Base-by-base conservation (phyloP, 2,888 invertebrate species). In the Tethea ocularis region DNA sequence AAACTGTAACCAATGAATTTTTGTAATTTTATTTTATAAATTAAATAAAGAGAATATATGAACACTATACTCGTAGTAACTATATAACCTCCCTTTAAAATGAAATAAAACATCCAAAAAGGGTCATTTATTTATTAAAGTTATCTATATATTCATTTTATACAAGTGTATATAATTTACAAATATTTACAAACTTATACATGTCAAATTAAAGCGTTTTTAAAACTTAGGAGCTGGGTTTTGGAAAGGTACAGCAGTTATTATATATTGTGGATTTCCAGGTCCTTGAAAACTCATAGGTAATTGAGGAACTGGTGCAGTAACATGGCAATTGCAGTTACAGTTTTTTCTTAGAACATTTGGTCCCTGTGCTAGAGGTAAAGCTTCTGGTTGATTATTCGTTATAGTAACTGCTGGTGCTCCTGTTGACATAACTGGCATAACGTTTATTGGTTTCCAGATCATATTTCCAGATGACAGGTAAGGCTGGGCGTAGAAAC, bases 401-500 rank as follows among this genome's bases (percentile, higher is more conserved):
- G 68, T 5, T 29, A 72, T 56, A 23, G 71, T 29, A 1, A 63
- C 52, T 3, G 67, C 51, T 6, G 77, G 53, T 51, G 74, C 26
- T 24, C 63, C 71, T n/a, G 78, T 54, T 38, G 79, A 58, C 60
- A 80, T 63, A 13, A 81, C 53, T 17, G 83, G 75, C 62, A 80
- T 58, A 4, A 77, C 62, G 58, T 70, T 81, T 26, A 83, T 57
- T 17, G 86, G 85, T 59, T 86, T 87, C 87, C 86, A 88, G 56
- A 87, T 52, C 22, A 85, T 64, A 52, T 81, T 82, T 36, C 76
- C 79, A 11, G 78, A 58, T 29, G 82, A 60, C 1, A 80, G 57
- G 55, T 74, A 78, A 1, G 83, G 70, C 52, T 78, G 82, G 22
- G 81, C 64, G 59, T 79, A 82, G 52, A 77, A 69, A 10, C 80